Evolutionary conservation across 2,113 vertebrate species (phyloP), one percentile per base, ranked within the genome.

Genomic region (Clarias batrachus): DNA sequence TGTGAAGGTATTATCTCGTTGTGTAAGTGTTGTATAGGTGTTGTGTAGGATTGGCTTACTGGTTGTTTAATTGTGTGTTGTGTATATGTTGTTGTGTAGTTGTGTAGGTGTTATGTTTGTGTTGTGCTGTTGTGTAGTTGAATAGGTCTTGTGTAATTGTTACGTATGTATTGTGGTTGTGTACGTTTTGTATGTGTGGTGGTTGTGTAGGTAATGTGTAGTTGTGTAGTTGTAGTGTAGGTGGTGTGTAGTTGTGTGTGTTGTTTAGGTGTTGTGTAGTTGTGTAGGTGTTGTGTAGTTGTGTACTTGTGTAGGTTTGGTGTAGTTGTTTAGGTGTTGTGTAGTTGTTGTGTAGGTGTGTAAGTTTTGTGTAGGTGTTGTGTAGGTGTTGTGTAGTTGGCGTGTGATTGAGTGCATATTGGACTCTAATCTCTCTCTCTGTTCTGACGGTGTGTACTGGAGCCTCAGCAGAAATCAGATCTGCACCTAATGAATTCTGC

Each of bases 401-500:
- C 23, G 62, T 4, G 30, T 70, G 68, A 33, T 2, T 11, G 16
- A 11, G 30, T 73, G 27, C 3, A 41, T 3, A n/a, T 1, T 77
- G 25, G 37, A 3, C 9, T 77, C 25, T 73, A 73, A 73, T 21
- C 9, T 77, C 16, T 13, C 11, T 76, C 73, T 54, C 27, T 14
- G 37, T 77, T 27, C 10, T 56, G 13, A 56, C 5, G 14, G 37
- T 48, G 70, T 73, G 19, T 41, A 25, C 11, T 4, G 4, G 23
- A 77, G 48, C 52, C 74, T 77, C 30, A 21, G 41, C 14, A 52
- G 25, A 78, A 56, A 78, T 78, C 76, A 59, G 25, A 48, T 68
- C 66, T 63, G 25, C 57, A 9, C 6, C 3, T 81, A 85, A 63
- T 84, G n/a, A 84, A 16, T 33, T 80, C 54, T 59, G 77, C 27